Evolutionary conservation across 1,140 invertebrate genomes (phyloP).

Genomic region (Pomacea maculata): DNA sequence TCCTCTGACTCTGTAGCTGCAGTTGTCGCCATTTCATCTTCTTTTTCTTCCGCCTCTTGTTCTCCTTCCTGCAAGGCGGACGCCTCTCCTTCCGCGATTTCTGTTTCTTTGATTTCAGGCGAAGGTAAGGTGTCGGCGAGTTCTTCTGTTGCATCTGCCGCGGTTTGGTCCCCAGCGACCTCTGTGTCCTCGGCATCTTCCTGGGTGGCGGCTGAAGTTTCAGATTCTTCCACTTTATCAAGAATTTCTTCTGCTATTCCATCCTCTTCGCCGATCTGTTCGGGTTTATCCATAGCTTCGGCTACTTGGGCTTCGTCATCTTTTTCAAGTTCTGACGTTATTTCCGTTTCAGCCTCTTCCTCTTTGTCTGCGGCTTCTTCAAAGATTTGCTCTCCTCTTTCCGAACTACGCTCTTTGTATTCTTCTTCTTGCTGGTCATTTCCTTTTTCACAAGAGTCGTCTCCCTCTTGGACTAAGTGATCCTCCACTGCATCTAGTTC

Average conservation of each 20-base stretch:
- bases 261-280: not conserved
- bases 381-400: not conserved
- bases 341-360: not conserved
- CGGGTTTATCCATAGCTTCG: conserved; percentile 7
- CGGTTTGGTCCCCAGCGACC: too few relatives aligned
- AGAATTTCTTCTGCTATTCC: not conserved
- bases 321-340: not conserved
- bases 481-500: too few relatives aligned
- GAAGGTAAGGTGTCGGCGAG: not conserved
- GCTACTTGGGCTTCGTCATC: conserved; percentile 9
- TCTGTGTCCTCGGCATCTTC: not conserved
- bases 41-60: not conserved
- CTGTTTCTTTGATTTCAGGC: not conserved
- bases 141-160: too few relatives aligned
- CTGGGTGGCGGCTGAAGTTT: not conserved
- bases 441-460: not conserved
- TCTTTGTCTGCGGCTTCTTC: not conserved
- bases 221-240: not conserved
- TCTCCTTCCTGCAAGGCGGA: not conserved
- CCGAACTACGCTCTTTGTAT: not conserved
- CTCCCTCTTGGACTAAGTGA: not conserved
- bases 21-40: too few relatives aligned
- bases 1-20: too few relatives aligned
- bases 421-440: not conserved
- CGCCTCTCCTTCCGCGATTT: not conserved